phyloP scores from a whole-genome alignment of 2,797 vertebrate species.

The Staurois parvus region DNA sequence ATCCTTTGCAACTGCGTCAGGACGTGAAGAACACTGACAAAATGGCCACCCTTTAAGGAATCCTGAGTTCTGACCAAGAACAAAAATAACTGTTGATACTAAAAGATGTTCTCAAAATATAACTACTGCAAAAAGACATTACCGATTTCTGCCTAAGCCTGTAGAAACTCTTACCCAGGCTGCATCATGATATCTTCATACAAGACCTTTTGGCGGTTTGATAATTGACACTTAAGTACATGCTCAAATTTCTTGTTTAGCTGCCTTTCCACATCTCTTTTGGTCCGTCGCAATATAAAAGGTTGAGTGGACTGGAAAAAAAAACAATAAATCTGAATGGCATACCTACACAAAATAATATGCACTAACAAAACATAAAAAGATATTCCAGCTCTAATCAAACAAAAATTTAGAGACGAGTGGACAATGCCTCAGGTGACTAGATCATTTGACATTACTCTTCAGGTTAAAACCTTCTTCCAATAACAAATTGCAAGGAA shows the following conservation, averaged over 20 bases:
- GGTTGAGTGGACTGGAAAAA: conserved; percentile 85
- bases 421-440: no score
- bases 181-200: conserved; percentile 88
- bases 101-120: neutral
- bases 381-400: neutral
- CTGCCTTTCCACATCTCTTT: conserved; percentile 88
- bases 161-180: conserved; percentile 75
- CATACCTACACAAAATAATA: neutral
- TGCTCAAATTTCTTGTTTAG: conserved; percentile 89
- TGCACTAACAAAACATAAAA: no score
- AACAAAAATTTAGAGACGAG: no score
- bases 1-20: conserved; percentile 86
- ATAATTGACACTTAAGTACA: conserved; percentile 86
- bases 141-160: neutral
- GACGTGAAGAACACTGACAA: conserved; percentile 84
- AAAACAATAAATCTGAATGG: neutral
- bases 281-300: conserved; percentile 87
- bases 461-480: no score
- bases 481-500: no score
- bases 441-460: no score
- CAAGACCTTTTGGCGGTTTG: conserved; percentile 83
- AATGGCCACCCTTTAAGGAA: conserved; percentile 86
- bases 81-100: neutral
- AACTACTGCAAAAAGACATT: neutral
- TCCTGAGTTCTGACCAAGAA: conserved; percentile 80